Evolutionary conservation across 2,888 invertebrate species (phyloP).

Genomic region (Tetrapedia diversipes): DNA sequence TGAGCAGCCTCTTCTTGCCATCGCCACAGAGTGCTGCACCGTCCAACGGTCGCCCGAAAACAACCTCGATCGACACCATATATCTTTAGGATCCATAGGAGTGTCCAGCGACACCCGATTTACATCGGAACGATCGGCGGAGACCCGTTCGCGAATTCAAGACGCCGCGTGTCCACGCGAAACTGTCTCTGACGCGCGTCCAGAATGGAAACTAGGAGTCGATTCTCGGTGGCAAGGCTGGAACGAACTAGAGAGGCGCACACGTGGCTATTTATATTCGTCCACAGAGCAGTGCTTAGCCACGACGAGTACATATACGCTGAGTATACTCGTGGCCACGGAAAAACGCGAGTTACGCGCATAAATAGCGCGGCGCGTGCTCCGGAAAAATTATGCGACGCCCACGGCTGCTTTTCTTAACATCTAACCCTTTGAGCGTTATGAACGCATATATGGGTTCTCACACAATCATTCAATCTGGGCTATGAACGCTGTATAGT

Average conservation of each 20-base stretch:
- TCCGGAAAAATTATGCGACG: slow-evolving; percentile 29
- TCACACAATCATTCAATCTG: too few relatives aligned
- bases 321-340: background rate
- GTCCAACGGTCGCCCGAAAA: background rate
- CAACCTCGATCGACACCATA: background rate
- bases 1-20: slow-evolving; percentile 18
- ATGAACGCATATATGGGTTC: too few relatives aligned
- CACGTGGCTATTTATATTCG: slow-evolving; percentile 36
- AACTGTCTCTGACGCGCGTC: slow-evolving; percentile 12
- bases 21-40: background rate
- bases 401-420: slow-evolving; percentile 23
- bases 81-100: too few relatives aligned
- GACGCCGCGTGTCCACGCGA: slow-evolving; percentile 23
- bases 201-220: slow-evolving; percentile 35
- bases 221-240: slow-evolving; percentile 6
- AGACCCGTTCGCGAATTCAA: slow-evolving; percentile 13
- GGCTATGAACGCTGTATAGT: too few relatives aligned
- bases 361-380: slow-evolving; percentile 37
- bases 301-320: background rate
- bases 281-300: slow-evolving; percentile 7
- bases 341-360: slow-evolving; percentile 29
- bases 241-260: background rate
- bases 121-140: background rate
- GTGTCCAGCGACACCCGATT: too few relatives aligned
- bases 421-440: too few relatives aligned